These are phyloP conservation scores for Cichladusa arquata DNA, from an alignment of 2,113 vertebrate species.

Conservation along the genomic window DNA sequence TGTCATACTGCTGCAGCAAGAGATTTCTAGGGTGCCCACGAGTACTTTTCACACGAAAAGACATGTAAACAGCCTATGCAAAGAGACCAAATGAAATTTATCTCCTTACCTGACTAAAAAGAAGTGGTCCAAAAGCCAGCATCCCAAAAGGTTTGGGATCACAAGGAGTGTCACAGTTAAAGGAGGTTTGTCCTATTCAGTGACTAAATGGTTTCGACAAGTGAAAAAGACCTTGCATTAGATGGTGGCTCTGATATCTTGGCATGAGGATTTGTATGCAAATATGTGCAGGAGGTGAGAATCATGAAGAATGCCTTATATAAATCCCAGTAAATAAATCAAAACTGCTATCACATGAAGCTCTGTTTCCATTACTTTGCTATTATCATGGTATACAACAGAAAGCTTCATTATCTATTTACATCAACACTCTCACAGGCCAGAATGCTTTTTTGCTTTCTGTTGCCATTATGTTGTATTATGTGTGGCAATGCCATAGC, in stretches of 20 bases:
- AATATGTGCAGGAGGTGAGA: not conserved
- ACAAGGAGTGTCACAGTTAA: not conserved
- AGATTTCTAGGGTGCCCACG: not conserved
- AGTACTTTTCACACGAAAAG: not conserved
- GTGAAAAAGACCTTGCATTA: not conserved
- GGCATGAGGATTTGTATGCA: not conserved
- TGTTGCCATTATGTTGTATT: constrained; percentile 18
- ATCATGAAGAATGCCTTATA: not conserved
- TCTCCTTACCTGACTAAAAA: not conserved
- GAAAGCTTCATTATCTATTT: constrained; percentile 51
- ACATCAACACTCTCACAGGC: constrained; percentile 5
- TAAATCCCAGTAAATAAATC: constrained; percentile 19
- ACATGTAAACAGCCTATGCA: not conserved
- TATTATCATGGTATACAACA: not conserved
- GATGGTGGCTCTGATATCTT: not conserved
- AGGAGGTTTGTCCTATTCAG: not conserved
- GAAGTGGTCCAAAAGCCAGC: not conserved
- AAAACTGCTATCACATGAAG: not conserved
- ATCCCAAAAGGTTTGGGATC: not conserved
- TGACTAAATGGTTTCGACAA: not conserved
- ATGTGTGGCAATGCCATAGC: constrained; percentile 36
- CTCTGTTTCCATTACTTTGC: not conserved
- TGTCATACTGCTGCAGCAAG: not conserved
- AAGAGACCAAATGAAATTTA: not conserved
- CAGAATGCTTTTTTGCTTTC: constrained; percentile 24